Evolutionary conservation across 1,140 invertebrate species (phyloP), one percentile per base, ranked within the genome.

Genomic region (Doryteuthis pealeii): DNA sequence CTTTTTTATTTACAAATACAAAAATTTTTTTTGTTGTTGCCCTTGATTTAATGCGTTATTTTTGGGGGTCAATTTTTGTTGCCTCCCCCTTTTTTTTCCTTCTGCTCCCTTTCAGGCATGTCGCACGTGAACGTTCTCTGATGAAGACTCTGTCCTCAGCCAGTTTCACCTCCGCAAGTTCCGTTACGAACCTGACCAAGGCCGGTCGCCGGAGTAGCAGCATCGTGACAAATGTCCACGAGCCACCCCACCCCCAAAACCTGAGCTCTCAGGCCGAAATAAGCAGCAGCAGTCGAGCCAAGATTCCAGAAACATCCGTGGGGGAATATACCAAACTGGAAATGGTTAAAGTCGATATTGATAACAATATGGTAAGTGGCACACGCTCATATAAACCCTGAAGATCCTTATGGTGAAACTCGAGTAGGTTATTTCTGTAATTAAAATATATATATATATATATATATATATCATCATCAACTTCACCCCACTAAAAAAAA

Each of bases 281-380:
- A 35, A 58, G 26, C 49, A 73, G 45, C 15, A 72, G 65, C 71
- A 70, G 45, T 54, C 22, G 58, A 14, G 32, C 40, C 54, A 76
- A 77, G 70, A 73, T 6, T 12, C 54, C 54, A 22, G 71, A 80
- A 69, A 71, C 74, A 4, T 76, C 78, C 54, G 71, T 76, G 15
- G 72, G 72, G 8, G 71, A 74, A 30, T 73, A 73, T 2, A 73
- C 70, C 31, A 82, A 81, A 40, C 67, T 85, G n/a, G 82, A 85
- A 71, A 82, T 85, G 79, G 83, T 84, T 0, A 84, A 84, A 76
- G 82, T 83, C 22, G 83, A 85, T 77, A 77, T 85, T 0, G 84
- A 85, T 67, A 85, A 83, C 71, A 84, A 82, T 35, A 83, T 82
- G 82, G 84, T 85, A 76, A 74, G 79, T 32, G 22, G 22, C 22